Conservation (phyloP, 2,888 invertebrate species). For the Acholoe squamosa region DNA sequence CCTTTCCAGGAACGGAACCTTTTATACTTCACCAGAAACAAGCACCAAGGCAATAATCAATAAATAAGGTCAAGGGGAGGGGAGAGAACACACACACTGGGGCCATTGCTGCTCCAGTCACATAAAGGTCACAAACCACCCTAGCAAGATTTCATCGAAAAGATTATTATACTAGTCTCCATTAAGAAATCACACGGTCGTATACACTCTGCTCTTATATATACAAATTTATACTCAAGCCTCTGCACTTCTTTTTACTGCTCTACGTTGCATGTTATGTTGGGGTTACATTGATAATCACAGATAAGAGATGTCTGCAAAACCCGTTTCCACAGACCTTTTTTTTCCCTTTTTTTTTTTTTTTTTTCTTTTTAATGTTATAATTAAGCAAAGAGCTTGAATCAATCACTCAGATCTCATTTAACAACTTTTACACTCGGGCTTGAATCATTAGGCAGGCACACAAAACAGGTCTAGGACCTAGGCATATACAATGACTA, state of each 20-base stretch:
- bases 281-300: slow-evolving; percentile 7
- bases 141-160: background rate
- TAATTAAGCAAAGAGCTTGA: too few relatives aligned
- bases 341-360: too few relatives aligned
- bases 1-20: slow-evolving; percentile 20
- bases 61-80: slow-evolving; percentile 13
- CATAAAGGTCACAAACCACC: background rate
- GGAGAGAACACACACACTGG: background rate
- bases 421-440: too few relatives aligned
- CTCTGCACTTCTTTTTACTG: background rate
- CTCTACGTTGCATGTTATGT: background rate
- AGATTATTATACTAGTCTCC: background rate
- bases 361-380: too few relatives aligned
- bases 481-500: too few relatives aligned
- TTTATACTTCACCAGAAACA: slow-evolving; percentile 50
- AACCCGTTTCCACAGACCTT: background rate
- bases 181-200: background rate
- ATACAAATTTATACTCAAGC: background rate
- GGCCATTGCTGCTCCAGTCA: background rate
- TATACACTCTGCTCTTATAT: background rate
- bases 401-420: too few relatives aligned
- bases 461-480: too few relatives aligned
- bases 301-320: slow-evolving; percentile 18
- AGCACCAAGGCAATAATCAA: slow-evolving; percentile 54
- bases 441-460: too few relatives aligned